Evolutionary conservation across 2,797 vertebrate genomes (phyloP).

Genomic region (Moxostoma hubbsi): DNA sequence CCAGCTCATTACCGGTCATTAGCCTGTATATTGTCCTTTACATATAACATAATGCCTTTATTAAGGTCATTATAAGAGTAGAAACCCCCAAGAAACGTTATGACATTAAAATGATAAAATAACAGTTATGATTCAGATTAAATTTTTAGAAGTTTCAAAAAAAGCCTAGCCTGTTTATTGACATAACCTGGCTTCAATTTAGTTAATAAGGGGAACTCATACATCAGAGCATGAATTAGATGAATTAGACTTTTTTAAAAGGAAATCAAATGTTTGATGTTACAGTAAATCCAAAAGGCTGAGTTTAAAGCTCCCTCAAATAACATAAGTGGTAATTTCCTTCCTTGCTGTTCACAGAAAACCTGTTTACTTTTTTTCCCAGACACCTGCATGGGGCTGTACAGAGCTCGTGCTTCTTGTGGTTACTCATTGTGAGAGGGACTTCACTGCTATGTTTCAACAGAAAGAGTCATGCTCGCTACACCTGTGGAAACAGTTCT

Average conservation of each 20-base stretch:
- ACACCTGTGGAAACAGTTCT: slow-evolving; percentile 37
- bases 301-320: slow-evolving; percentile 24
- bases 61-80: too few species aligned
- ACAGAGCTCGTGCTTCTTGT: slow-evolving; percentile 21
- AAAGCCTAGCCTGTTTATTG: too few species aligned
- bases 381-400: slow-evolving; percentile 29
- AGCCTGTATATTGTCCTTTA: too few species aligned
- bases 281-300: slow-evolving; percentile 19
- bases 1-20: too few species aligned
- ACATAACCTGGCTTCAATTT: too few species aligned
- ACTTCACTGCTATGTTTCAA: slow-evolving; percentile 40
- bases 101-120: too few species aligned
- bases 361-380: neutral
- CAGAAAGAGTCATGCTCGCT: slow-evolving; percentile 23
- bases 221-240: slow-evolving; percentile 22
- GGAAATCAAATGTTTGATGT: slow-evolving; percentile 39
- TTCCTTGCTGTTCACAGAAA: slow-evolving; percentile 24
- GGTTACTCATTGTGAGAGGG: slow-evolving; percentile 21
- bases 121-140: too few species aligned
- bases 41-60: too few species aligned
- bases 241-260: neutral
- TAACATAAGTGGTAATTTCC: slow-evolving; percentile 40
- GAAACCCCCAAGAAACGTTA: too few species aligned
- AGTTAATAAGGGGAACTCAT: too few species aligned
- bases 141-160: too few species aligned